Conservation (phyloP, 1,140 invertebrate species). For the Xylocopa sonorina region DNA sequence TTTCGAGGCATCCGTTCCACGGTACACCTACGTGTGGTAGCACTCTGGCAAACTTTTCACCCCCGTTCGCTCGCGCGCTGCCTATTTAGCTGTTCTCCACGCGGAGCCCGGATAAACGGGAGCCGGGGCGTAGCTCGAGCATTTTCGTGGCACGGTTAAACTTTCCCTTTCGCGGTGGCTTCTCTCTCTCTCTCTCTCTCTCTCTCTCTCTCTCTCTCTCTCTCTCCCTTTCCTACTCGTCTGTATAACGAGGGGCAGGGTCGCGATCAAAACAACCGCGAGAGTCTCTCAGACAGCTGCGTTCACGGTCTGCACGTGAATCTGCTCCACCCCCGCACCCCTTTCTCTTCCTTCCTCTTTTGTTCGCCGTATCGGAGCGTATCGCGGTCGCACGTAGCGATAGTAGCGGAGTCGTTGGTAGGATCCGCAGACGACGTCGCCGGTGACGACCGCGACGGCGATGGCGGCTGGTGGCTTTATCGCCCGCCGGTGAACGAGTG, state of each 20-base stretch:
- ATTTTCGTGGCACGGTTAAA: conserved; percentile 28
- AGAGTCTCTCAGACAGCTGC: background rate
- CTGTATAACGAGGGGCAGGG: background rate
- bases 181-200: too few relatives aligned
- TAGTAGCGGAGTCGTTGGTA: background rate
- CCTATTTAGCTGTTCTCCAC: conserved; percentile 20
- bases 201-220: too few relatives aligned
- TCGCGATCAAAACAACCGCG: conserved; percentile 8
- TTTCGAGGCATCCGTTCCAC: background rate
- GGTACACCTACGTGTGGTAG: conserved; percentile 13
- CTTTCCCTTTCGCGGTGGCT: conserved; percentile 45
- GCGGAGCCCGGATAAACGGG: conserved; percentile 7
- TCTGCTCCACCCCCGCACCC: background rate
- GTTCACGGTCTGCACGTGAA: background rate
- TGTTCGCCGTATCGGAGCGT: background rate
- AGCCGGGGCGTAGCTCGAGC: background rate
- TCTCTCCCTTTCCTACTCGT: too few relatives aligned
- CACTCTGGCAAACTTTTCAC: conserved; percentile 11
- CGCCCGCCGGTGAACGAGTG: conserved; percentile 34
- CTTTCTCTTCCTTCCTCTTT: conserved; percentile 12
- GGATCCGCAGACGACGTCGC: background rate
- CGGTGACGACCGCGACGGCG: conserved; percentile 20
- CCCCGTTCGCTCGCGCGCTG: background rate
- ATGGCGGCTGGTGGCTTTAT: conserved; percentile 53
- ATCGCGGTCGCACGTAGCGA: conserved; percentile 7